Conservation (phyloP, 2,888 invertebrate species). For the Anagyrus pseudococci region DNA sequence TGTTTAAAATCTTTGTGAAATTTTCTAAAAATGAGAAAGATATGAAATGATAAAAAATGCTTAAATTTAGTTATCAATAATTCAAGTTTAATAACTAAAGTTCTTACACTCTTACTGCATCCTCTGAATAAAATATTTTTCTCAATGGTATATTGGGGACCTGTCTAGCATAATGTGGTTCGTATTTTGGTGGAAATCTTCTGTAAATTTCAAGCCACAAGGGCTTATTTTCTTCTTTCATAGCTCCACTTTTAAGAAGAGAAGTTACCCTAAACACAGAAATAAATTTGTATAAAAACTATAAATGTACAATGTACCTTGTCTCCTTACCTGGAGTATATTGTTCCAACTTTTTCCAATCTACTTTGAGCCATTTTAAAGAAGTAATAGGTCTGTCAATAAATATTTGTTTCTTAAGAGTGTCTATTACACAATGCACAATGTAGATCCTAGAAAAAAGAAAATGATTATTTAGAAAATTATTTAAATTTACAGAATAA, state of each 20-base stretch:
- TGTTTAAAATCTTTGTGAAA: slow-evolving; percentile 70
- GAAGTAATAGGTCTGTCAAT: no score
- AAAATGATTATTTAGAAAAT: no score
- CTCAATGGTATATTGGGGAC: slow-evolving; percentile 69
- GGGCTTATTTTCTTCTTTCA: slow-evolving; percentile 84
- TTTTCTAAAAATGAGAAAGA: slow-evolving; percentile 64
- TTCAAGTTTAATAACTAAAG: slow-evolving; percentile 7
- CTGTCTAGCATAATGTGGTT: slow-evolving; percentile 79
- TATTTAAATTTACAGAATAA: no score
- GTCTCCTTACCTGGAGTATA: slow-evolving; percentile 54
- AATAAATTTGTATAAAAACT: slow-evolving; percentile 14
- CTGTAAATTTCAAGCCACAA: slow-evolving; percentile 93
- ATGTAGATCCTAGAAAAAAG: no score
- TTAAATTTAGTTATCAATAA: slow-evolving; percentile 2
- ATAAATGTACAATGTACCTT: no score
- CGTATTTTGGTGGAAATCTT: slow-evolving; percentile 86
- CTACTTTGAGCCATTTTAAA: slow-evolving; percentile 56
- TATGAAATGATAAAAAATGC: no score
- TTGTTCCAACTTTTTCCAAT: slow-evolving; percentile 56
- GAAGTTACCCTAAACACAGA: slow-evolving; percentile 72
- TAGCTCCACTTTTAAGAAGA: slow-evolving; percentile 78
- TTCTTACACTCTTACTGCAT: slow-evolving; percentile 81
- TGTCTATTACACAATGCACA: no score
- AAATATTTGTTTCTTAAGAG: no score
- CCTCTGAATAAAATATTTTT: slow-evolving; percentile 84